Conservation (phyloP, 2,797 vertebrate genomes). For the Clarias laeviceps region DNA sequence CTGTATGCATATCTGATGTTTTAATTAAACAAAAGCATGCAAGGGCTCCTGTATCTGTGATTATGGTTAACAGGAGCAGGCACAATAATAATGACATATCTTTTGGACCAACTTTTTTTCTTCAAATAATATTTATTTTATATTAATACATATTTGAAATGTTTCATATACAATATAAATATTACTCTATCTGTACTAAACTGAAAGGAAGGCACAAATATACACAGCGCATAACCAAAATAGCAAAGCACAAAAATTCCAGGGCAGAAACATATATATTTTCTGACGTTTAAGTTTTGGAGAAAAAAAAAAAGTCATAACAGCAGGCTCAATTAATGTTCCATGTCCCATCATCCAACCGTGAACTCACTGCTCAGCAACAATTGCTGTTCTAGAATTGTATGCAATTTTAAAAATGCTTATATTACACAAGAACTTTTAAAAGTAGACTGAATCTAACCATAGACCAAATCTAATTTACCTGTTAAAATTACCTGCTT, state of each 20-base stretch:
- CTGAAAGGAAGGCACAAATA: too few relatives aligned
- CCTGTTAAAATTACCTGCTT: neutral
- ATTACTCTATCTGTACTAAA: too few relatives aligned
- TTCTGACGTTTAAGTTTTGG: neutral
- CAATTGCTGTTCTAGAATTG: neutral
- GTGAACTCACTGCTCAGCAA: neutral
- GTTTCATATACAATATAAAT: too few relatives aligned
- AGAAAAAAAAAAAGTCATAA: neutral
- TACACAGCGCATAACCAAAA: too few relatives aligned
- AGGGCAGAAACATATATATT: neutral
- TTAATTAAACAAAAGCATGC: neutral
- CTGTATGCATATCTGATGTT: neutral
- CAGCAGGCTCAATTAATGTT: conserved; percentile 3
- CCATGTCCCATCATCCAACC: neutral
- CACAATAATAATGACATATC: too few relatives aligned
- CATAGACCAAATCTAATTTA: neutral
- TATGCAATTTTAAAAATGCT: neutral
- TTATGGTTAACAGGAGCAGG: neutral
- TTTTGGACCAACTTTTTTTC: too few relatives aligned
- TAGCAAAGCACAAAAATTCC: neutral
- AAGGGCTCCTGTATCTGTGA: neutral
- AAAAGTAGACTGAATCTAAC: neutral
- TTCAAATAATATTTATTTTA: too few relatives aligned
- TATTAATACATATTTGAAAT: too few relatives aligned
- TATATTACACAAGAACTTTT: neutral